phyloP scores from a whole-genome alignment of 2,113 vertebrate genomes.

The Marmota flaviventris region DNA sequence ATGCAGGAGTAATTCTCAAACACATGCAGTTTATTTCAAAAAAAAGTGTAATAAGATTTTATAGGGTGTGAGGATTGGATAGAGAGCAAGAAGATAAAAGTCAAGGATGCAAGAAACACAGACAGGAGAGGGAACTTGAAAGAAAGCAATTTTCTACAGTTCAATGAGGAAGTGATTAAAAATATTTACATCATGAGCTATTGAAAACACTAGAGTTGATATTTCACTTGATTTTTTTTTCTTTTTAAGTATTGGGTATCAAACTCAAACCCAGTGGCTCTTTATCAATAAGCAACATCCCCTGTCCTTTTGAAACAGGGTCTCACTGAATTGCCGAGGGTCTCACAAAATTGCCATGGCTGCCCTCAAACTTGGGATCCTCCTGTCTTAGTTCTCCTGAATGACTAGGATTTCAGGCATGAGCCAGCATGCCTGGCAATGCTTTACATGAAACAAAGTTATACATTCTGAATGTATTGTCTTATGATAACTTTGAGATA shows the following conservation, averaged over 20 bases:
- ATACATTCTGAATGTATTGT: constrained; percentile 45
- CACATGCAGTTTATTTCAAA: neutral
- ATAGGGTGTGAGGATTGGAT: neutral
- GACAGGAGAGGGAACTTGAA: constrained; percentile 57
- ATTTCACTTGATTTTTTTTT: neutral
- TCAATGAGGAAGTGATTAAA: constrained; percentile 37
- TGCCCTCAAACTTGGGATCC: no score
- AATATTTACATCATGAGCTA: constrained; percentile 26
- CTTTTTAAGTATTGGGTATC: no score
- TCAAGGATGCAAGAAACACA: constrained; percentile 29
- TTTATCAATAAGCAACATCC: no score
- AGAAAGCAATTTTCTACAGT: constrained; percentile 58
- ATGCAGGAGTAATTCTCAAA: neutral
- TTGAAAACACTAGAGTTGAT: neutral
- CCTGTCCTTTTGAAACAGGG: no score
- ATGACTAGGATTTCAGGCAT: no score
- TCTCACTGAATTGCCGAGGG: no score
- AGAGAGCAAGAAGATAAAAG: neutral
- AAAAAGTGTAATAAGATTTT: neutral
- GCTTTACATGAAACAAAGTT: constrained; percentile 64
- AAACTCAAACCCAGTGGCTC: no score
- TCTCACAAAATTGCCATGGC: no score
- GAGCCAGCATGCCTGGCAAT: neutral
- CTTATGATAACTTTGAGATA: constrained; percentile 15
- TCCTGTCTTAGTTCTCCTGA: no score